Evolutionary conservation across 2,888 invertebrate genomes (phyloP).

Genomic region (Sphaerophoria taeniata): DNA sequence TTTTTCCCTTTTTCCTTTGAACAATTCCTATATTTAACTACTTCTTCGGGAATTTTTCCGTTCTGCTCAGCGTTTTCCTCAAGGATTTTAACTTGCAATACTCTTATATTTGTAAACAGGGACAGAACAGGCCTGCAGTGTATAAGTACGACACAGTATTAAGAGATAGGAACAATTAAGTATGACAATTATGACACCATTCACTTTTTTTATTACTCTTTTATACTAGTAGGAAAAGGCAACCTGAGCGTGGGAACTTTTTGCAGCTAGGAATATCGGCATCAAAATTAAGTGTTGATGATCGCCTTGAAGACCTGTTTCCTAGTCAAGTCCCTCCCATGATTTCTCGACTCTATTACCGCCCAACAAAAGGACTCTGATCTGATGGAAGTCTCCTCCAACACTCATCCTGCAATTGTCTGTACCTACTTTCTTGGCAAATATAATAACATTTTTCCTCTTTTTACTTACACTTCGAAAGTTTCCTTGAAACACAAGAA

Average conservation of each 20-base stretch:
- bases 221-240: too few relatives aligned
- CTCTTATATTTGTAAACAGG: slow-evolving; percentile 34
- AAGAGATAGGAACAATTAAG: too few relatives aligned
- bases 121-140: slow-evolving; percentile 8
- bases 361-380: slow-evolving; percentile 35
- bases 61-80: slow-evolving; percentile 37
- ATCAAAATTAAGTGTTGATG: background rate
- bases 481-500: slow-evolving; percentile 51
- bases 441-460: slow-evolving; percentile 60
- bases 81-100: slow-evolving; percentile 41
- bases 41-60: slow-evolving; percentile 43
- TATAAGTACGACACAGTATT: background rate
- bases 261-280: background rate
- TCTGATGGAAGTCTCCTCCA: background rate
- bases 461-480: slow-evolving; percentile 51
- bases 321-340: background rate
- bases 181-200: too few relatives aligned
- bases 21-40: slow-evolving; percentile 42
- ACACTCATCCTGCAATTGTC: slow-evolving; percentile 27
- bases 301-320: background rate
- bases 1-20: slow-evolving; percentile 29
- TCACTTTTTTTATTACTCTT: too few relatives aligned
- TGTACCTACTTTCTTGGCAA: slow-evolving; percentile 64
- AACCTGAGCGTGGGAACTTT: too few relatives aligned
- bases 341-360: background rate